These are phyloP conservation scores for Teleogryllus occipitalis DNA, from an alignment of 1,140 invertebrate genomes.

Conservation along the genomic window DNA sequence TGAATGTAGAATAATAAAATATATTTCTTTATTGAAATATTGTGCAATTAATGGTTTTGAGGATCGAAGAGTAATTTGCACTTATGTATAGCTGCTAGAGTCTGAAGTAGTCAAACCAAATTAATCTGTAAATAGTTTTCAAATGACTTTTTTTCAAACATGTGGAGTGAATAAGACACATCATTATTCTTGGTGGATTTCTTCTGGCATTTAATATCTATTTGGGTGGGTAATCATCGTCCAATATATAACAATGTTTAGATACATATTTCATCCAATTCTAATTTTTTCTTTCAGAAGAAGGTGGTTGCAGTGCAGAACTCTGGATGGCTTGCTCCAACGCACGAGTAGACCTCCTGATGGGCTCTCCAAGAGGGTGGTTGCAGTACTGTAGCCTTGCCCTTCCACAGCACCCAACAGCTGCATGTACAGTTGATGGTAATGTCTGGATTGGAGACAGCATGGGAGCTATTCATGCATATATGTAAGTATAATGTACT, in stretches of 20 bases:
- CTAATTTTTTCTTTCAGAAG: constrained; percentile 29
- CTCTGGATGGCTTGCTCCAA: constrained; percentile 64
- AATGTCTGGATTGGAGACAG: constrained; percentile 82
- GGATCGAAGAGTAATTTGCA: no score
- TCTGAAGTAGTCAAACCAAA: no score
- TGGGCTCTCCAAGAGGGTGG: constrained; percentile 48
- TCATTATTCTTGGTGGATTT: no score
- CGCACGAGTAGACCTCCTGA: constrained; percentile 56
- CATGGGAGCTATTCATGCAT: constrained; percentile 68
- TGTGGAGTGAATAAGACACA: no score
- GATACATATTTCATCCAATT: background rate
- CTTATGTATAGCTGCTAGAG: no score
- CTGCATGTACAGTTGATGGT: constrained; percentile 51
- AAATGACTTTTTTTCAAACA: no score
- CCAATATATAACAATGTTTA: background rate
- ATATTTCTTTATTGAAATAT: no score
- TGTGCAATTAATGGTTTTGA: no score
- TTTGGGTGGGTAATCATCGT: background rate
- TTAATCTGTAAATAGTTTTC: no score
- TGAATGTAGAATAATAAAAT: no score
- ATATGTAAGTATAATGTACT: constrained; percentile 44
- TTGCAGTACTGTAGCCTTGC: constrained; percentile 38
- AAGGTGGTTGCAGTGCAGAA: constrained; percentile 42
- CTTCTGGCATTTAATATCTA: no score
- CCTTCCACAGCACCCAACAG: constrained; percentile 31